A percentile compares a stretch with the other conserved stretches of the same genome.
These are phyloP conservation scores for Lordiphosa fenestrarum DNA, from an alignment of 2,888 invertebrate genomes.

Conservation along the genomic window DNA sequence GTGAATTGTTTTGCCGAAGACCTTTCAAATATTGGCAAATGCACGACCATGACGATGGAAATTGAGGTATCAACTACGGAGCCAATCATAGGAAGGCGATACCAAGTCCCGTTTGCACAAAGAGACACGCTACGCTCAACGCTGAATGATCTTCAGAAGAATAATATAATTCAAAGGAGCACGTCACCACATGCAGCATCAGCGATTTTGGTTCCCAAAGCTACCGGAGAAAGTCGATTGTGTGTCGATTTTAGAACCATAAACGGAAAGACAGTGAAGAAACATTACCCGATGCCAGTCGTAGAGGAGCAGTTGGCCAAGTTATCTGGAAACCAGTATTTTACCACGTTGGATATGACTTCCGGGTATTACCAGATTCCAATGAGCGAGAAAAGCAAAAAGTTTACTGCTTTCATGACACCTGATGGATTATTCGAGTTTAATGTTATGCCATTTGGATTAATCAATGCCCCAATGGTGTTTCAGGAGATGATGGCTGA, in stretches of 20 bases:
- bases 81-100: not conserved
- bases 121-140: not conserved
- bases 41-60: not conserved
- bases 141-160: not conserved
- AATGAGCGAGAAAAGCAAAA: not conserved
- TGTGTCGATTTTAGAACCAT: conserved; percentile 3
- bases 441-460: conserved; percentile 2
- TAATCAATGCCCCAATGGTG: not conserved
- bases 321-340: not conserved
- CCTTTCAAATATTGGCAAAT: conserved; percentile 1
- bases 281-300: conserved; percentile 1
- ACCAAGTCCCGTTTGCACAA: not conserved
- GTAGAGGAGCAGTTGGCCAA: not conserved
- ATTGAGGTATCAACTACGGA: not conserved
- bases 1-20: conserved; percentile 1
- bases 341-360: conserved; percentile 1
- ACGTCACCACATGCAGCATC: conserved; percentile 1
- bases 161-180: not conserved
- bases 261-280: not conserved
- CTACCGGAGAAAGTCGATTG: not conserved
- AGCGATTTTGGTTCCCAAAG: not conserved
- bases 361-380: not conserved
- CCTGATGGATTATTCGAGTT: not conserved
- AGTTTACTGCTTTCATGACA: conserved; percentile 1
- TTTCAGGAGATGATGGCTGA: not conserved